Conservation (phyloP, 1,140 invertebrate species). For the Sitophilus oryzae region DNA sequence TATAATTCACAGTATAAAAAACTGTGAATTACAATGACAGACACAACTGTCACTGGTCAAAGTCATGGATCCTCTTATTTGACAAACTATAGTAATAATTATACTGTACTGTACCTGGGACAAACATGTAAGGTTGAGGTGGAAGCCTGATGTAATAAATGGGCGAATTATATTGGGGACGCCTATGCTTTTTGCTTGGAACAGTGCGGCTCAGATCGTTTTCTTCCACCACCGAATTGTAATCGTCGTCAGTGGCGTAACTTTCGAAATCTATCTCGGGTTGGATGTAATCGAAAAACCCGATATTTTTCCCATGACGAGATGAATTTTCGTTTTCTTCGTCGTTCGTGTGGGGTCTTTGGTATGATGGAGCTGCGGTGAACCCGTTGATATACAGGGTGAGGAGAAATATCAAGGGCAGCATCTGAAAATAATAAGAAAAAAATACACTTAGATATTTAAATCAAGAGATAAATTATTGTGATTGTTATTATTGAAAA, state of each 20-base stretch:
- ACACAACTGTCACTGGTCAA: no score
- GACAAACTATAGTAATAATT: no score
- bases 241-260: slow-evolving; percentile 24
- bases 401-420: not conserved
- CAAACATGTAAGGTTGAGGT: slow-evolving; percentile 73
- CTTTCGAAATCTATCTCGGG: slow-evolving; percentile 23
- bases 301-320: slow-evolving; percentile 20
- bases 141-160: slow-evolving; percentile 79
- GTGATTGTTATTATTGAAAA: no score
- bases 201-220: slow-evolving; percentile 30
- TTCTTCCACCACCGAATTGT: slow-evolving; percentile 22
- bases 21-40: no score
- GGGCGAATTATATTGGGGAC: slow-evolving; percentile 59
- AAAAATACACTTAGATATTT: not conserved
- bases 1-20: no score
- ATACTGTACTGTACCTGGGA: slow-evolving; percentile 52
- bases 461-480: not conserved
- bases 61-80: no score
- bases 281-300: slow-evolving; percentile 24
- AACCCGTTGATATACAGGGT: not conserved
- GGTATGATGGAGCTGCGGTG: slow-evolving; percentile 9
- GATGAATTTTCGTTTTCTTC: slow-evolving; percentile 1
- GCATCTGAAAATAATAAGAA: not conserved
- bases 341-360: not conserved
- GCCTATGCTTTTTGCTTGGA: slow-evolving; percentile 21